A percentile compares a stretch with the other conserved stretches of the same genome.
Conservation (phyloP, 2,888 invertebrate genomes). For the Cataglyphis altisquamis region DNA sequence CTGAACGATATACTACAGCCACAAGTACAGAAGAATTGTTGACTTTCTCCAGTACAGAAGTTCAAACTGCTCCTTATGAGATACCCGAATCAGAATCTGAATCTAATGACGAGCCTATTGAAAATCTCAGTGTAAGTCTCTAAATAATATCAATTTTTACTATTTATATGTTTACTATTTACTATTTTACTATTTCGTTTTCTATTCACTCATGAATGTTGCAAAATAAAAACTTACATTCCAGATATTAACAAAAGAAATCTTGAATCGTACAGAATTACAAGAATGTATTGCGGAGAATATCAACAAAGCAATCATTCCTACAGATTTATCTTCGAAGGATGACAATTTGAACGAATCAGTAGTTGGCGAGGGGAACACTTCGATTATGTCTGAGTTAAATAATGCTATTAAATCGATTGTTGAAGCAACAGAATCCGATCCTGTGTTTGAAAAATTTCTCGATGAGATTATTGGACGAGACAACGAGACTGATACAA, state of each 20-base stretch:
- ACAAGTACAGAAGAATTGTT: constrained; percentile 82
- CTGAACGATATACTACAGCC: constrained; percentile 75
- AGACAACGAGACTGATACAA: constrained; percentile 77
- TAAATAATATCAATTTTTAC: neutral
- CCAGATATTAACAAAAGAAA: constrained; percentile 86
- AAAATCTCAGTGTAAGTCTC: constrained; percentile 83
- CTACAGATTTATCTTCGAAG: constrained; percentile 75
- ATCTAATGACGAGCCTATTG: constrained; percentile 80
- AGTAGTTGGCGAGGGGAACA: constrained; percentile 76
- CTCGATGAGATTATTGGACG: constrained; percentile 85
- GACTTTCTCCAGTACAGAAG: constrained; percentile 79
- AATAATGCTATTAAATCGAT: constrained; percentile 87
- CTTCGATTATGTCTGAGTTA: constrained; percentile 84
- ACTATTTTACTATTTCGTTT: neutral
- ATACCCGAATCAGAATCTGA: constrained; percentile 78
- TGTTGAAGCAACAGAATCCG: constrained; percentile 87
- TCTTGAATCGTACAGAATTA: constrained; percentile 87
- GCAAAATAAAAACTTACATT: constrained; percentile 39
- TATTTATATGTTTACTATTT: neutral
- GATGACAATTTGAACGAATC: constrained; percentile 77
- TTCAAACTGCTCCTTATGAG: constrained; percentile 82
- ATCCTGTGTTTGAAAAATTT: constrained; percentile 87
- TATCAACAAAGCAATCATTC: constrained; percentile 86
- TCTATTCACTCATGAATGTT: neutral
- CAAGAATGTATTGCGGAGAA: constrained; percentile 87